Percentiles rank a stretch among this genome's conserved stretches.
Conservation (phyloP, 2,797 vertebrate genomes). For the Echeneis naucrates region DNA sequence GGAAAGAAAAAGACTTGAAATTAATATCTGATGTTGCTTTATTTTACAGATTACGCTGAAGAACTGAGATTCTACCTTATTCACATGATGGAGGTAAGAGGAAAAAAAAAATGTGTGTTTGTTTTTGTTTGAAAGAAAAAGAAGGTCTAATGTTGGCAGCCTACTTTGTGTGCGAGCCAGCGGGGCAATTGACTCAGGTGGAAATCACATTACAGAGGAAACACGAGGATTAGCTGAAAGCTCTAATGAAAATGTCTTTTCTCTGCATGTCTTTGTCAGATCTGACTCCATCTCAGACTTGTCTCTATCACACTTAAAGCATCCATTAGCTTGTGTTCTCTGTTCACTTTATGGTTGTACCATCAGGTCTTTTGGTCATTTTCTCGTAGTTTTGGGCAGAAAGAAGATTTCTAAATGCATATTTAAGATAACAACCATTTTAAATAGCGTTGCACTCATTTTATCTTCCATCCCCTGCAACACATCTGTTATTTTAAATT, state of each 20-base stretch:
- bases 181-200: slow-evolving; percentile 66
- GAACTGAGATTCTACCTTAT: slow-evolving; percentile 94
- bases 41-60: slow-evolving; percentile 85
- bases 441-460: too few relatives aligned
- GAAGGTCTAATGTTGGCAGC: slow-evolving; percentile 46
- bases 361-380: not conserved
- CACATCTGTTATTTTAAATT: slow-evolving; percentile 44
- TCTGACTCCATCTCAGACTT: slow-evolving; percentile 25
- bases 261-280: slow-evolving; percentile 34
- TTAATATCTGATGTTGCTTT: slow-evolving; percentile 19
- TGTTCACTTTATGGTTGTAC: not conserved
- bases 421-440: too few relatives aligned
- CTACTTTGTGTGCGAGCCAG: slow-evolving; percentile 54
- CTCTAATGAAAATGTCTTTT: slow-evolving; percentile 71
- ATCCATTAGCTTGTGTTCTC: not conserved
- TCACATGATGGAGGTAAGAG: slow-evolving; percentile 95
- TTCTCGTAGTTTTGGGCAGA: not conserved
- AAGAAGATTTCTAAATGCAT: not conserved
- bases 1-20: not conserved
- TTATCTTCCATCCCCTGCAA: slow-evolving; percentile 18
- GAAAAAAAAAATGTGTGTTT: not conserved
- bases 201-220: slow-evolving; percentile 77
- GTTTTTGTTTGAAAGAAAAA: slow-evolving; percentile 5
- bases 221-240: slow-evolving; percentile 70
- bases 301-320: slow-evolving; percentile 5